Evolutionary conservation across 2,797 vertebrate genomes (phyloP), one percentile per base, ranked within the genome.

Genomic region (Perodicticus potto): DNA sequence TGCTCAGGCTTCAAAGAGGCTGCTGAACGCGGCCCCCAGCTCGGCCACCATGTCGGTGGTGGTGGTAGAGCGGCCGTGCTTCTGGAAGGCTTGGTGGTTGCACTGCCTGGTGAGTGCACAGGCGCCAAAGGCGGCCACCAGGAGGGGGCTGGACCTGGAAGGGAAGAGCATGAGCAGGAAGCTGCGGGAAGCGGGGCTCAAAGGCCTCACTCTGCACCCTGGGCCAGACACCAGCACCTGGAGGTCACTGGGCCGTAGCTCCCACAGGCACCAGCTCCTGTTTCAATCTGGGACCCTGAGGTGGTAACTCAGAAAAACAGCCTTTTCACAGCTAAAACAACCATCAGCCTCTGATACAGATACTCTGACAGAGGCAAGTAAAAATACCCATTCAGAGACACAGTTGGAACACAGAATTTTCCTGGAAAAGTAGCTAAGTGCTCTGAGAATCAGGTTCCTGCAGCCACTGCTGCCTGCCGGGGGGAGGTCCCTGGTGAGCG

Each of bases 41-140:
- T 99, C 99, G 81, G 99, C 98, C 97, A 99, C 99, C 99, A 99
- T 99, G 98, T 99, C 99, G 0, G 99, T 98, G 87, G 99, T 99
- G 94, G 99, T 99, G 98, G 99, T 99, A 96, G 99, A 99, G 45
- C 99, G 99, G 97, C 99, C 99, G 0, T 99, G 98, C 97, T 98
- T 99, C 97, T 99, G 99, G 97, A 99, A 99, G 91, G 99, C 99
- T 97, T 99, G 99, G 92, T 97, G 98, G 99, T 99, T 99, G 95
- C 99, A 99, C 97, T 99, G 99, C 94, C 99, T 98, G 0, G 99
- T 99, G 1, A 99, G 99, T 3, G 99, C 98, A 73, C 99, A 99
- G 11, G 99, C 99, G 5, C 99, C 99, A 37, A 99, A 99, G 0
- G 99, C 99, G 34, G 99, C 99, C 87, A 99, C 98, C 53, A 99